phyloP scores from a whole-genome alignment of 2,888 invertebrate genomes.

The Hofmannophila pseudospretella region DNA sequence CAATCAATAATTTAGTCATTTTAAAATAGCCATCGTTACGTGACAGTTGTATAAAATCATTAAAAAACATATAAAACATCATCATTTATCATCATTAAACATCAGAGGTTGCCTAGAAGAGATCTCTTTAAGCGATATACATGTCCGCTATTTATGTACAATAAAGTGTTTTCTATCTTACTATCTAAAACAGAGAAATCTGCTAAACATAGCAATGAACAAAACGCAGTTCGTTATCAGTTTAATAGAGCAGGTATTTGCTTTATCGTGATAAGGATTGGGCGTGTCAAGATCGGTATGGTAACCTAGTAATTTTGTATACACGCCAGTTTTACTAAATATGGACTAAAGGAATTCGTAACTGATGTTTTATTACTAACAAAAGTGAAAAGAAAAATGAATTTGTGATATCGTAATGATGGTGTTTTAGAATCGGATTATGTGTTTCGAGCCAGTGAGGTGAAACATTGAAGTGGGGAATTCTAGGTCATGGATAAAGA shows the following conservation, averaged over 20 bases:
- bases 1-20: too few species aligned
- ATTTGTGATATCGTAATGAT: not conserved
- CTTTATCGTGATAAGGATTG: constrained; percentile 14
- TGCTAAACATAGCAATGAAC: not conserved
- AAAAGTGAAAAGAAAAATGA: not conserved
- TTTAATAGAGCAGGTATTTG: not conserved
- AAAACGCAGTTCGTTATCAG: not conserved
- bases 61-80: too few species aligned
- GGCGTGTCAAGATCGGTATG: constrained; percentile 13
- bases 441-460: not conserved
- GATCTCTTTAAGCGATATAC: too few species aligned
- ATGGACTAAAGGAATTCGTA: not conserved
- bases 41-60: too few species aligned
- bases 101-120: too few species aligned
- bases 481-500: not conserved
- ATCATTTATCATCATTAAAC: too few species aligned
- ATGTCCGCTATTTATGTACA: too few species aligned
- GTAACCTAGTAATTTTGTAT: not conserved
- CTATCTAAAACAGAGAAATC: too few species aligned
- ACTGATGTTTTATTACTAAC: not conserved
- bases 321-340: not conserved
- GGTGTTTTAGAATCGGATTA: not conserved
- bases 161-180: too few species aligned
- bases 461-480: not conserved
- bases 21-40: too few species aligned